Percentiles rank a stretch among this genome's conserved stretches.
Evolutionary conservation across 64 coral and sea anemone species (phyloP).

Genomic region (Acropora tenuis): DNA sequence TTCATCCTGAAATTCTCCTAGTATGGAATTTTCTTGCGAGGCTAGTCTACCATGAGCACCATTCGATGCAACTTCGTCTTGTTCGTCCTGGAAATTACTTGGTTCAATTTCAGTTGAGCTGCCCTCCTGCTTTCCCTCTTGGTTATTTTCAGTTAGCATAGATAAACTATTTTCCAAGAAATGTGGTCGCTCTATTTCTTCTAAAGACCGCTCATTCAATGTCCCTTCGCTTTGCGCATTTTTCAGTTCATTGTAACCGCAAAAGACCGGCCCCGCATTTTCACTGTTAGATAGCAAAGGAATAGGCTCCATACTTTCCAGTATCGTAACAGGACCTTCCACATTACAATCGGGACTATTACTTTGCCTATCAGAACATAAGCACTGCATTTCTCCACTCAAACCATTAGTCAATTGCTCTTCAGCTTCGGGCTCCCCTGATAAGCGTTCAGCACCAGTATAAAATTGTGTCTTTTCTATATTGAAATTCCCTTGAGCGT

Average conservation of each 20-base stretch:
- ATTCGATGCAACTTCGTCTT: background rate
- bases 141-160: background rate
- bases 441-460: background rate
- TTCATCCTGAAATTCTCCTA: background rate
- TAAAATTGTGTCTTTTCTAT: background rate
- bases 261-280: background rate
- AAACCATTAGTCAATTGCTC: background rate
- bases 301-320: background rate
- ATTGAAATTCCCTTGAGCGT: slow-evolving; percentile 1
- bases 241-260: background rate
- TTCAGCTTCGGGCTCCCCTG: background rate
- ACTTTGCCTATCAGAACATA: background rate
- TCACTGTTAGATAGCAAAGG: background rate
- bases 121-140: background rate
- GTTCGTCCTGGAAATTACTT: background rate
- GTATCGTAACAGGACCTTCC: background rate
- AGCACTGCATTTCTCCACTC: background rate
- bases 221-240: background rate
- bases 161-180: background rate
- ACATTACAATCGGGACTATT: background rate
- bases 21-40: background rate
- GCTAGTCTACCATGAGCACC: too few relatives aligned
- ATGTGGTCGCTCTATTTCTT: background rate
- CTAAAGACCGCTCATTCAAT: background rate
- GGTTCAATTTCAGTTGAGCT: background rate